Evolutionary conservation across 2,113 vertebrate species (phyloP), one percentile per base, ranked within the genome.

Genomic region (Pavo muticus): DNA sequence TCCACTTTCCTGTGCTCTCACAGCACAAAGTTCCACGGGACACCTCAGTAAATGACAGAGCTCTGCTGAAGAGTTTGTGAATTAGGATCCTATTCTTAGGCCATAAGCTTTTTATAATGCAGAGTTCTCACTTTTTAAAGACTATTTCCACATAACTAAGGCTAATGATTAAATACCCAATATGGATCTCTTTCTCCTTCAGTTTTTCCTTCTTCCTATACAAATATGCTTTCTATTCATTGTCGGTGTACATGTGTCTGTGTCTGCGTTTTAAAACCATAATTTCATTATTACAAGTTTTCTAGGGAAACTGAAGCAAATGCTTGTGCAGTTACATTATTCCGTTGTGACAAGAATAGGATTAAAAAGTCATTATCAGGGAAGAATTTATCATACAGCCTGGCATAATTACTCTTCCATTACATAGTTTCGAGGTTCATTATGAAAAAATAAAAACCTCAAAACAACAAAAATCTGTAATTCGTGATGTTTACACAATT

Each of bases 401-500:
- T 71, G 32, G 6, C 67, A 47, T 35, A 93, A 93, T 80, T 59
- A 47, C 11, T 64, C 39, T 61, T 68, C 64, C 16, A 52, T 71
- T 93, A 77, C 3, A 3, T 37, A 90, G 47, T 27, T 93, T 93
- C 84, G 90, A 74, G 87, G 67, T 59, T 88, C 73, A 84, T 2
- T 3, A 32, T 50, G 91, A 88, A 94, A 96, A 94, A 76, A 64
- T 29, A 83, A 92, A 89, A 93, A 39, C 1, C 6, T 8, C 71
- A 73, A 82, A 73, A 60, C 45, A 91, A 56, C 54, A 59, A 70
- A 90, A 45, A 48, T 68, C 89, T 74, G 37, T 82, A 93, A 93
- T 91, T 91, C 71, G 45, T 83, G 37, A 82, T 72, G 60, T 88
- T 95, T 91, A 83, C 23, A 12, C 73, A 74, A 94, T 92, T 95